Evolutionary conservation across 2,888 invertebrate genomes (phyloP).

Genomic region (Polietes domitor): DNA sequence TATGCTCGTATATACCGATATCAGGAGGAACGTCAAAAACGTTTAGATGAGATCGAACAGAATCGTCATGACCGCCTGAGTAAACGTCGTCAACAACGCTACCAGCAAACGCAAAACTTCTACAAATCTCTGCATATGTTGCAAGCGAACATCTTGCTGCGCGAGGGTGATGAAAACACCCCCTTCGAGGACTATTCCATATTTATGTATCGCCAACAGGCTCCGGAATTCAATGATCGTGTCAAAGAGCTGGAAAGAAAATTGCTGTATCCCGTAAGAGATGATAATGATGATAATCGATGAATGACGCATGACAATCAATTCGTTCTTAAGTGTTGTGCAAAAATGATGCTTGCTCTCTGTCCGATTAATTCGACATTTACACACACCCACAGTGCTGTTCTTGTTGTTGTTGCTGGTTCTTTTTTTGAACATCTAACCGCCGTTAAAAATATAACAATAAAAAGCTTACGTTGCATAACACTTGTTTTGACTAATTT

Average conservation of each 20-base stretch:
- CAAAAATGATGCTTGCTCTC: constrained; percentile 9
- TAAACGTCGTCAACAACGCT: constrained; percentile 86
- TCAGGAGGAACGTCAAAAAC: constrained; percentile 88
- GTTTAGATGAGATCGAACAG: constrained; percentile 87
- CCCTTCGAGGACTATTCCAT: constrained; percentile 92
- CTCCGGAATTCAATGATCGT: constrained; percentile 91
- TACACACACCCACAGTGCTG: neutral
- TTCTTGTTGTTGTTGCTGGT: neutral
- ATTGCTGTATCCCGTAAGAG: constrained; percentile 87
- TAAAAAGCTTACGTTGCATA: constrained; percentile 10
- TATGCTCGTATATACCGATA: constrained; percentile 43
- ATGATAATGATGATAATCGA: constrained; percentile 59
- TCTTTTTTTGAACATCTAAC: neutral
- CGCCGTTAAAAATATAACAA: neutral
- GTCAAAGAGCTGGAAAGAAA: constrained; percentile 91
- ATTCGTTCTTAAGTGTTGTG: neutral
- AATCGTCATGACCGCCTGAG: constrained; percentile 86
- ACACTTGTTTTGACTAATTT: constrained; percentile 16
- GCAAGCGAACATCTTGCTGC: constrained; percentile 86
- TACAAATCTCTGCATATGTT: constrained; percentile 92
- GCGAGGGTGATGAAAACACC: constrained; percentile 83
- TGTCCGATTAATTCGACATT: neutral
- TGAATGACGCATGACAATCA: constrained; percentile 15
- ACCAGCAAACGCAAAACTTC: constrained; percentile 90
- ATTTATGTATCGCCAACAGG: constrained; percentile 92